phyloP scores from a whole-genome alignment of 2,113 vertebrate genomes.

The Theropithecus gelada region DNA sequence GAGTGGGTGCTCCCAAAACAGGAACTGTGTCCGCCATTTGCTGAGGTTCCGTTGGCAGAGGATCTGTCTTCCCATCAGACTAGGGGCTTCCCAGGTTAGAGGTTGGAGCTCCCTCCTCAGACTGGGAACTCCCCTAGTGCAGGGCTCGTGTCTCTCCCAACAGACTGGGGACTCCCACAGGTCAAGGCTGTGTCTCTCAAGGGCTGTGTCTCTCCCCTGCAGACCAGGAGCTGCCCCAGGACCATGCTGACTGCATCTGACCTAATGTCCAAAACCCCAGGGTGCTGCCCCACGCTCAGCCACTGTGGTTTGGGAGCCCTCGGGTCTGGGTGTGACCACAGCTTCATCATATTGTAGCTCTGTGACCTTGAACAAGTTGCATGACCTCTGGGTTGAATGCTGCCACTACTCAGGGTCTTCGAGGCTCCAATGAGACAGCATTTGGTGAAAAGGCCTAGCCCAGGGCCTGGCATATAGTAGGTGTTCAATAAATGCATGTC shows the following conservation, averaged over 20 bases:
- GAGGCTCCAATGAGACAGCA: background rate
- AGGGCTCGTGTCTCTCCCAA: background rate
- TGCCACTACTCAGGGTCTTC: background rate
- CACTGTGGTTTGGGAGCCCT: background rate
- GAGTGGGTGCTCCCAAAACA: background rate
- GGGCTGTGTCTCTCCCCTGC: background rate
- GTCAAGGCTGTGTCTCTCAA: background rate
- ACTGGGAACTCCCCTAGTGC: background rate
- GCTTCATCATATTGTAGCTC: background rate
- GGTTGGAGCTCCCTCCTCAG: background rate
- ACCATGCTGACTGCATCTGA: background rate
- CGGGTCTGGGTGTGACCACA: background rate
- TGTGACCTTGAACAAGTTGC: constrained; percentile 46
- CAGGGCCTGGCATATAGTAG: constrained; percentile 29
- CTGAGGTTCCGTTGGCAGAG: background rate
- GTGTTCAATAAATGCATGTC: constrained; percentile 41
- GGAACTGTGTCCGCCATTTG: background rate
- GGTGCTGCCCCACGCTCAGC: background rate
- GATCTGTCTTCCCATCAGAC: background rate
- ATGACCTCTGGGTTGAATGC: background rate
- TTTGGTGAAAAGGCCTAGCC: background rate
- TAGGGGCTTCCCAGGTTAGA: background rate
- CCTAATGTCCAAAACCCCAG: background rate
- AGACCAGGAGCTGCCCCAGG: background rate
- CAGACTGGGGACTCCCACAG: background rate